Conservation (phyloP, 2,797 vertebrate species). For the Rhincodon typus region DNA sequence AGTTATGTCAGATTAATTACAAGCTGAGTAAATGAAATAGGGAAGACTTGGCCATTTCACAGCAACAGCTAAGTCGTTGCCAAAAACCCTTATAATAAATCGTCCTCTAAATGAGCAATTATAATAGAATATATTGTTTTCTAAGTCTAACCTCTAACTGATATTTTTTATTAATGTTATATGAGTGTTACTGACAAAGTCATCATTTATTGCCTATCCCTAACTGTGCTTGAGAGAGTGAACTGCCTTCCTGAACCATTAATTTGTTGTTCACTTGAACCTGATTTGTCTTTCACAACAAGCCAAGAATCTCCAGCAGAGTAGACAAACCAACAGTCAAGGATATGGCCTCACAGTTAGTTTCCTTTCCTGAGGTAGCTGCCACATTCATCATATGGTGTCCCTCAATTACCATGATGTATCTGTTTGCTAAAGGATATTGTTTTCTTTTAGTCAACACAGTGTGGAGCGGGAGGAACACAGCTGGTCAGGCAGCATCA, state of each 20-base stretch:
- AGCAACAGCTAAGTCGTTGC: background rate
- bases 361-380: background rate
- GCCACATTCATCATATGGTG: constrained; percentile 4
- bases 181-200: background rate
- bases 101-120: background rate
- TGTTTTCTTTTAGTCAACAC: background rate
- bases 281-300: background rate
- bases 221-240: background rate
- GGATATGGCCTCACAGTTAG: background rate
- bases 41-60: background rate
- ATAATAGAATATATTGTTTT: background rate
- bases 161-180: background rate
- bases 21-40: background rate
- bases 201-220: background rate
- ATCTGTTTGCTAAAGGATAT: background rate
- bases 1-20: background rate
- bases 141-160: background rate
- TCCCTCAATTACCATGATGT: constrained; percentile 5
- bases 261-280: background rate
- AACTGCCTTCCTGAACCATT: background rate
- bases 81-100: background rate
- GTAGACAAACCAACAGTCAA: background rate
- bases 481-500: too few relatives aligned
- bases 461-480: too few relatives aligned
- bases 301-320: background rate